Evolutionary conservation across 2,113 vertebrate genomes (phyloP).

Genomic region (Phyllopteryx taeniolatus): DNA sequence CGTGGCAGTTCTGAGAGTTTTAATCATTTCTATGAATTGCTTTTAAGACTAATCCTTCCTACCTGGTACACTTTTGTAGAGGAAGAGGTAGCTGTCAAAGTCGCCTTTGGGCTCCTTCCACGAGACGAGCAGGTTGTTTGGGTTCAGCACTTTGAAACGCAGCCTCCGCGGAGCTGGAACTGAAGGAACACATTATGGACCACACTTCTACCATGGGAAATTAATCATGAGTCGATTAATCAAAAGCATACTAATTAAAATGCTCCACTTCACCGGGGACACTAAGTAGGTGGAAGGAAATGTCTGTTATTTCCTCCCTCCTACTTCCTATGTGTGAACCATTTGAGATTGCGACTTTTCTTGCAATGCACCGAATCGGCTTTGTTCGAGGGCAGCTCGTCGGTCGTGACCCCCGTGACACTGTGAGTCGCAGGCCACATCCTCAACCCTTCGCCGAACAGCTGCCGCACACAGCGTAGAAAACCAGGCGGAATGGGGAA

Average conservation of each 20-base stretch:
- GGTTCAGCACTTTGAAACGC: constrained; percentile 70
- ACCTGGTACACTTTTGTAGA: constrained; percentile 72
- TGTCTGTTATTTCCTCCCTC: not conserved
- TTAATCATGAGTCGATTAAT: constrained; percentile 9
- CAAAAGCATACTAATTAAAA: constrained; percentile 13
- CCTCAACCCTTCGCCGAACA: too few species aligned
- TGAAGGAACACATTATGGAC: constrained; percentile 53
- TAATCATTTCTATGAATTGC: not conserved
- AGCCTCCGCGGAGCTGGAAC: constrained; percentile 70
- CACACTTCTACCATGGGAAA: not conserved
- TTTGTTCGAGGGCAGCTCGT: not conserved
- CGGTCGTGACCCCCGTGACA: too few species aligned
- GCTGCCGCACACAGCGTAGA: too few species aligned
- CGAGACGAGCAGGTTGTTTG: constrained; percentile 63
- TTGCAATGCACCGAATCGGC: not conserved
- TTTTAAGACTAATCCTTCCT: constrained; percentile 17
- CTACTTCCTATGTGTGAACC: not conserved
- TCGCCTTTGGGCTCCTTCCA: constrained; percentile 78
- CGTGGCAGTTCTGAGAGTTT: constrained; percentile 12
- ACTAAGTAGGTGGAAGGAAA: not conserved
- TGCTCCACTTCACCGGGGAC: constrained; percentile 7
- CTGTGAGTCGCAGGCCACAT: too few species aligned
- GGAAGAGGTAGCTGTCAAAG: constrained; percentile 73
- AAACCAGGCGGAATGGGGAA: too few species aligned
- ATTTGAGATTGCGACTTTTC: not conserved